These are phyloP conservation scores for Drymonia ruficornis DNA, from an alignment of 2,888 invertebrate genomes.

Conservation along the genomic window DNA sequence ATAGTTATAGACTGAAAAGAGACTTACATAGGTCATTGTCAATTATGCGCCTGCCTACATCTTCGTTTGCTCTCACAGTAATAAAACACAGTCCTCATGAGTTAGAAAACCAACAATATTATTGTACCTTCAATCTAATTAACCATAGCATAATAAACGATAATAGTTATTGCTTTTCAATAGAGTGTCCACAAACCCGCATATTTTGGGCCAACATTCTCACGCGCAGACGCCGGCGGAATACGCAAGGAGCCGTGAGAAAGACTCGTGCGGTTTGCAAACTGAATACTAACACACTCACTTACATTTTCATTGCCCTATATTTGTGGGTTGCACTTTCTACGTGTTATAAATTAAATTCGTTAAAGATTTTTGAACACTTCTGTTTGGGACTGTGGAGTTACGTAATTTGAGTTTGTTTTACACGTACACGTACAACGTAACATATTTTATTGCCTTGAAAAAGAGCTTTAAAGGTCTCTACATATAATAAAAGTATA, in stretches of 20 bases:
- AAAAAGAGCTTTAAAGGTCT: background rate
- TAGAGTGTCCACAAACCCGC: conserved; percentile 42
- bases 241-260: conserved; percentile 76
- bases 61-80: too few species aligned
- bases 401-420: conserved; percentile 29
- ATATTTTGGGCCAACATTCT: conserved; percentile 57
- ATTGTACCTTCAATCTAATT: background rate
- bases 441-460: background rate
- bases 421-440: conserved; percentile 16
- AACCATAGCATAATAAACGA: background rate
- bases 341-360: conserved; percentile 25
- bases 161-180: background rate
- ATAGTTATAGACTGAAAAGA: too few species aligned
- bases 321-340: conserved; percentile 49
- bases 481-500: too few species aligned
- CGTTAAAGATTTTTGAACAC: background rate
- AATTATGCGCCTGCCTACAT: too few species aligned
- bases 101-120: background rate
- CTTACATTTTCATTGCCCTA: conserved; percentile 75
- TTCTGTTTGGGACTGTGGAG: background rate
- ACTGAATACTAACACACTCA: conserved; percentile 70
- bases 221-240: conserved; percentile 61
- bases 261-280: conserved; percentile 66
- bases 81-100: background rate
- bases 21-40: too few species aligned